These are phyloP conservation scores for Axinella damicornis DNA, from an alignment of 37 sponge, comb jelly and placozoan genomes.

Conservation along the genomic window DNA sequence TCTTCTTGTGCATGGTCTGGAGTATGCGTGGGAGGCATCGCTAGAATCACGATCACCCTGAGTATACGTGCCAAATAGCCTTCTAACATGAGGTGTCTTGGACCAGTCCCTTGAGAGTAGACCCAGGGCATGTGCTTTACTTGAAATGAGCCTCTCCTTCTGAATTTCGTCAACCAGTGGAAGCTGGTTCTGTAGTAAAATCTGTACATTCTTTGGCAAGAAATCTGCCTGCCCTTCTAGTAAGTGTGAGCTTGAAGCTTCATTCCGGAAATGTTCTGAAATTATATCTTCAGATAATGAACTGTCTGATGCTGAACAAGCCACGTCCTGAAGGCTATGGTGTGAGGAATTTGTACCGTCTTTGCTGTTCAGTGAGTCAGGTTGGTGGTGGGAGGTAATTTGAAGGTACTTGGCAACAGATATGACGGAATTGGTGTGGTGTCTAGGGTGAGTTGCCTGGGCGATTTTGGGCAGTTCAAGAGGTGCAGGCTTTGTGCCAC, in stretches of 20 bases:
- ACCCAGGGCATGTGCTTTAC: constrained; percentile 49
- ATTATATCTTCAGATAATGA: background rate
- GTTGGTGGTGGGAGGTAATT: constrained; percentile 6
- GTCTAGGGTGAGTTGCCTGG: background rate
- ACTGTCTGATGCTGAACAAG: no score
- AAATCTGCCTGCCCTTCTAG: background rate
- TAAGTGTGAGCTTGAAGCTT: background rate
- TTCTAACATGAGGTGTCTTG: background rate
- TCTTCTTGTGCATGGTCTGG: no score
- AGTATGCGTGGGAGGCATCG: no score
- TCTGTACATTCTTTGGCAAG: background rate
- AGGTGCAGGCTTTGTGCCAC: background rate
- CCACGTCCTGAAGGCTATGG: no score
- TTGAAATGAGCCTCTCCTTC: constrained; percentile 27
- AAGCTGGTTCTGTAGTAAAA: background rate
- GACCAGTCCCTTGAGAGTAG: constrained; percentile 54
- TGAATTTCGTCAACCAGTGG: background rate
- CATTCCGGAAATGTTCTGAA: background rate
- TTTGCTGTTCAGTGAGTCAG: background rate
- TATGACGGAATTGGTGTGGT: constrained; percentile 3
- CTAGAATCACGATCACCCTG: no score
- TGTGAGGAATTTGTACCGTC: background rate
- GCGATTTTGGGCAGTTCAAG: constrained; percentile 13
- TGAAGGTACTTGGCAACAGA: constrained; percentile 42
- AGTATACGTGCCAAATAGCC: background rate